Evolutionary conservation across 1,140 invertebrate genomes (phyloP).

Genomic region (Bombus waltoni): DNA sequence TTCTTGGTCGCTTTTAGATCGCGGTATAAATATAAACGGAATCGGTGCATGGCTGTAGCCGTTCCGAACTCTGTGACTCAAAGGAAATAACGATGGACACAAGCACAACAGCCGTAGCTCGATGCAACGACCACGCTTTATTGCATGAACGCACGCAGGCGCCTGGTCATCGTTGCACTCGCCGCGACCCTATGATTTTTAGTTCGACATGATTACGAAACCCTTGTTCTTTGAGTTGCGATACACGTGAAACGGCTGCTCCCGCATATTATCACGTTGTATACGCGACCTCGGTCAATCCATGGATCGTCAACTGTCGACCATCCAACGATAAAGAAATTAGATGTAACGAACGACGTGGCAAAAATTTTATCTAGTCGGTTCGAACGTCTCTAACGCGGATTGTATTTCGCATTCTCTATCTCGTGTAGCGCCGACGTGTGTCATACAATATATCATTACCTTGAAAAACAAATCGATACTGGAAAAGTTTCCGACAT

Average conservation of each 20-base stretch:
- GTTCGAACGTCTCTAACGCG: not conserved
- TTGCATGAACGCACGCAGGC: not conserved
- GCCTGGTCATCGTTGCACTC: too few species aligned
- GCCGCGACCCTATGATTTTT: not conserved
- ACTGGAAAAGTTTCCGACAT: constrained; percentile 1
- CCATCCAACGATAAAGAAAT: not conserved
- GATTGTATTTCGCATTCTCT: not conserved
- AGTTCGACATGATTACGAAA: not conserved
- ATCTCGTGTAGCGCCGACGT: not conserved
- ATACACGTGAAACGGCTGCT: not conserved
- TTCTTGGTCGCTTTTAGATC: constrained; percentile 41
- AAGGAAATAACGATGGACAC: constrained; percentile 33
- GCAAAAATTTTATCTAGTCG: not conserved
- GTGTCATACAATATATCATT: not conserved
- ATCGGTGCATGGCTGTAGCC: constrained; percentile 20
- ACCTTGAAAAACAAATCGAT: not conserved
- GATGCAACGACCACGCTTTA: not conserved
- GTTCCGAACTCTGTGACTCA: constrained; percentile 11
- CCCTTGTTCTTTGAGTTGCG: not conserved
- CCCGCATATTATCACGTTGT: not conserved
- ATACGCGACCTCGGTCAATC: constrained; percentile 34
- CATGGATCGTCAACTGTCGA: not conserved
- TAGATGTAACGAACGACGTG: not conserved
- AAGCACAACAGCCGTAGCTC: not conserved
- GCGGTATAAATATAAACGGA: constrained; percentile 47